phyloP scores from a whole-genome alignment of 2,113 vertebrate species.

The Corydoras sp. region DNA sequence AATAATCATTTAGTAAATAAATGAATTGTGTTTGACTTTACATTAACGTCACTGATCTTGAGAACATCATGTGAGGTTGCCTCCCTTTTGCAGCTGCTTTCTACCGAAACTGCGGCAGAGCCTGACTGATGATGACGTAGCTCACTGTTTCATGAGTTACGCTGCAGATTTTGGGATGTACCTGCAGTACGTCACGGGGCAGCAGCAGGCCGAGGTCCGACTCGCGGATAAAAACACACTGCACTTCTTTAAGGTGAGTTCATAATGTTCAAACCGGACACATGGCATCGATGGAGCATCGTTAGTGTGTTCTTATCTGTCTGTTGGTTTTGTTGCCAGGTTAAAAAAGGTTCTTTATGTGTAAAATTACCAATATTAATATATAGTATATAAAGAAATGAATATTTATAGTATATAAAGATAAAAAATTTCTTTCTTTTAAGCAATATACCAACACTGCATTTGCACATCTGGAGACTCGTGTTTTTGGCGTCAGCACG shows the following conservation, averaged over 20 bases:
- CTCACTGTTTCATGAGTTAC: slow-evolving; percentile 83
- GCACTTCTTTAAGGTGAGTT: slow-evolving; percentile 82
- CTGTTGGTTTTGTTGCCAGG: too few species aligned
- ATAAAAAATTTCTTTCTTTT: not conserved
- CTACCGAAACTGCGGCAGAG: slow-evolving; percentile 72
- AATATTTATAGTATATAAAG: too few species aligned
- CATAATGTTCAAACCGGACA: not conserved
- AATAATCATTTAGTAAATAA: too few species aligned
- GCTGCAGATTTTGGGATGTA: slow-evolving; percentile 79
- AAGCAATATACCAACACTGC: slow-evolving; percentile 72
- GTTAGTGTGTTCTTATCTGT: too few species aligned
- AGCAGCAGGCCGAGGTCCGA: slow-evolving; percentile 80
- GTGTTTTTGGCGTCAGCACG: slow-evolving; percentile 72
- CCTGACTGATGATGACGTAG: slow-evolving; percentile 85
- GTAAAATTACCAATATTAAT: not conserved
- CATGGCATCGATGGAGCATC: not conserved
- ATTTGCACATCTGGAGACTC: slow-evolving; percentile 53
- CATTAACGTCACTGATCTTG: too few species aligned
- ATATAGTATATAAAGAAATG: too few species aligned
- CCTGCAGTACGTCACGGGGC: slow-evolving; percentile 85
- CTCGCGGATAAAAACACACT: slow-evolving; percentile 77
- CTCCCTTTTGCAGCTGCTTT: slow-evolving; percentile 58
- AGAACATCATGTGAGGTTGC: not conserved
- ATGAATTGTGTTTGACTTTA: too few species aligned
- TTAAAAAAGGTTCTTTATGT: too few species aligned